Percentiles rank a stretch among this genome's conserved stretches.
These are phyloP conservation scores for Spisula solida DNA, from an alignment of 2,888 invertebrate genomes.

Conservation along the genomic window DNA sequence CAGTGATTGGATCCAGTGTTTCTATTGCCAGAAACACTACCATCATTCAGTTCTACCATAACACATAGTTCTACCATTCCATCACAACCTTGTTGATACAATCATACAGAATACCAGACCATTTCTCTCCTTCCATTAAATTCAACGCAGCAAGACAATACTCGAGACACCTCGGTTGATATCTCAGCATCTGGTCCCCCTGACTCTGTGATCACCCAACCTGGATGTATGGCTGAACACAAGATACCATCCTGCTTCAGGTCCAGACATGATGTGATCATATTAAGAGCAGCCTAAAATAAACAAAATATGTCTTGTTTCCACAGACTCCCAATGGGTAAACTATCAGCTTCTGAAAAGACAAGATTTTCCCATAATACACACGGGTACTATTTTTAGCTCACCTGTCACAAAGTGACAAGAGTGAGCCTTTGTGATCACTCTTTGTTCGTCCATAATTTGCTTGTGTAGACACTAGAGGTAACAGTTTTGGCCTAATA, in stretches of 20 bases:
- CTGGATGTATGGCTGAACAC: slow-evolving; percentile 9
- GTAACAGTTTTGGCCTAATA: no score
- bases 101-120: slow-evolving; percentile 1
- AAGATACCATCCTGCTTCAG: slow-evolving; percentile 19
- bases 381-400: no score
- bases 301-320: no score
- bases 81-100: neutral
- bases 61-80: neutral
- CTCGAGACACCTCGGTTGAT: neutral
- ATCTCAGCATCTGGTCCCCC: neutral
- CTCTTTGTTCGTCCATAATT: no score
- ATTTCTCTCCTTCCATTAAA: neutral
- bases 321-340: no score
- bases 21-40: no score
- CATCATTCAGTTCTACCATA: neutral
- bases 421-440: no score
- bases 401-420: no score
- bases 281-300: slow-evolving; percentile 11
- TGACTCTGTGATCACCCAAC: slow-evolving; percentile 4
- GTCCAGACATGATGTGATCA: slow-evolving; percentile 26
- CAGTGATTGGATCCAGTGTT: no score
- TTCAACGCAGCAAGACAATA: neutral
- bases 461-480: no score
- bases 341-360: no score
- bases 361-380: no score